phyloP scores from a whole-genome alignment of 92 coral and sea anemone species.

The Palythoa heliodiscus region DNA sequence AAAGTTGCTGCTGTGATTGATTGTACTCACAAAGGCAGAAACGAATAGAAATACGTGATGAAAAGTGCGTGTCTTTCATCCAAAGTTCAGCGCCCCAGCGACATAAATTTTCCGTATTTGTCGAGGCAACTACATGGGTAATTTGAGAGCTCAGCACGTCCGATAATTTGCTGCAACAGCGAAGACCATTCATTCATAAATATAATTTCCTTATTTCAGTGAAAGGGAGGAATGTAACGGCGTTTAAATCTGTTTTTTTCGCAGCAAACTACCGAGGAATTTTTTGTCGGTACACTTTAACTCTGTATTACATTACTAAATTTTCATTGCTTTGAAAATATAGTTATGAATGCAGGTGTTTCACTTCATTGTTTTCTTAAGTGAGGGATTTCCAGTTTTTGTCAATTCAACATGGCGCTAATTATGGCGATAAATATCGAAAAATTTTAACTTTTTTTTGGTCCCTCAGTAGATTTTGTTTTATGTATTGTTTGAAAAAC shows the following conservation, averaged over 20 bases:
- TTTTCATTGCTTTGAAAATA: no score
- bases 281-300: background rate
- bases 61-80: slow-evolving; percentile 1
- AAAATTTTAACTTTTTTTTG: no score
- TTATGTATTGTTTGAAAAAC: no score
- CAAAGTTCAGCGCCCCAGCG: background rate
- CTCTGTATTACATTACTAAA: no score
- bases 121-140: background rate
- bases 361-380: no score
- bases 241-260: background rate
- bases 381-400: no score
- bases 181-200: background rate
- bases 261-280: background rate
- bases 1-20: background rate
- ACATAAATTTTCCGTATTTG: background rate
- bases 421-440: no score
- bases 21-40: background rate
- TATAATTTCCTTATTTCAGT: background rate
- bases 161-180: background rate
- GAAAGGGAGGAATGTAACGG: background rate
- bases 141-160: background rate
- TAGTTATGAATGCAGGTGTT: no score
- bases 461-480: background rate
- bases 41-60: background rate
- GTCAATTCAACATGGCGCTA: no score